Evolutionary conservation across 1,140 invertebrate genomes (phyloP).

Genomic region (Meloidogyne exigua): DNA sequence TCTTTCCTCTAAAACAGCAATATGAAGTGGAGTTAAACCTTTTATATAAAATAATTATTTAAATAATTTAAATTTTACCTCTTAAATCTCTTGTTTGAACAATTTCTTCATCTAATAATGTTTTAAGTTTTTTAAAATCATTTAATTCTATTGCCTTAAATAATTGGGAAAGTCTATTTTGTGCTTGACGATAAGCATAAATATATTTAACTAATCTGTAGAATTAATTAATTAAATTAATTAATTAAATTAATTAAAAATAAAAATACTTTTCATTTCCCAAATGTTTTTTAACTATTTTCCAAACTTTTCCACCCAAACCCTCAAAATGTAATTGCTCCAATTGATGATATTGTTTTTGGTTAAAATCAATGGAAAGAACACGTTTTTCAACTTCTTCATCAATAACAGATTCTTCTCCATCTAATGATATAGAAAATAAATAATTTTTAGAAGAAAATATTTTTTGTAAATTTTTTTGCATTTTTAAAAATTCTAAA

Average conservation of each 20-base stretch:
- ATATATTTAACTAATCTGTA: conserved; percentile 46
- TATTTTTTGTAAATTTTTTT: not conserved
- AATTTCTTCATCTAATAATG: conserved; percentile 46
- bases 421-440: conserved; percentile 33
- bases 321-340: conserved; percentile 59
- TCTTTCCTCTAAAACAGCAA: conserved; percentile 56
- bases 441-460: not conserved
- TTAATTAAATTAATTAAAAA: not conserved
- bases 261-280: conserved; percentile 45
- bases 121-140: conserved; percentile 47
- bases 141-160: conserved; percentile 55
- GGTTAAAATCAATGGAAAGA: conserved; percentile 47
- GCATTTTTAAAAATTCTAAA: not conserved
- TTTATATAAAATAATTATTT: not conserved
- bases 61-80: conserved; percentile 35
- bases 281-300: conserved; percentile 55
- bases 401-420: conserved; percentile 47
- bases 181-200: conserved; percentile 54
- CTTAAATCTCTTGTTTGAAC: conserved; percentile 52
- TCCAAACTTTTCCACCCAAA: conserved; percentile 57
- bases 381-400: conserved; percentile 44
- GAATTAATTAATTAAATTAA: not conserved
- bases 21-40: conserved; percentile 57
- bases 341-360: conserved; percentile 47
- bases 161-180: conserved; percentile 45